Evolutionary conservation across 2,888 invertebrate species (phyloP).

Genomic region (Drosophila nigricruria): DNA sequence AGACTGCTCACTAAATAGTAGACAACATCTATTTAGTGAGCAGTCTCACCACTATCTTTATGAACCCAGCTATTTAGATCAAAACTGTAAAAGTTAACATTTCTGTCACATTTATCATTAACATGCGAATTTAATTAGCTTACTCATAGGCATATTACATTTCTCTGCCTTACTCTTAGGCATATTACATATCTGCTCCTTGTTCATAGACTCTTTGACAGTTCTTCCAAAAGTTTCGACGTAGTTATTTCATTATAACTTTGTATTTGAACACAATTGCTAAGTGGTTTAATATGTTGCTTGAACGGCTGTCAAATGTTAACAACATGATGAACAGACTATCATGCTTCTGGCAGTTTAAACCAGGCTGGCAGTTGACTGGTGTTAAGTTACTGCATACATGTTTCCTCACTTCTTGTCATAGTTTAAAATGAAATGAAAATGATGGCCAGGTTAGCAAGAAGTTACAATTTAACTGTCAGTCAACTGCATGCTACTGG

Average conservation of each 20-base stretch:
- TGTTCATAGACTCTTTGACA: background rate
- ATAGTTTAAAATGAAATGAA: background rate
- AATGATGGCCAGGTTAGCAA: background rate
- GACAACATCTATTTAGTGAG: too few relatives aligned
- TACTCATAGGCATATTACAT: background rate
- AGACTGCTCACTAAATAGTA: too few relatives aligned
- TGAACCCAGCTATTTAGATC: too few relatives aligned
- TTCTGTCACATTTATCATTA: background rate
- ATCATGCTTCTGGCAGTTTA: background rate
- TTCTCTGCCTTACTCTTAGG: background rate
- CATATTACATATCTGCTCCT: background rate
- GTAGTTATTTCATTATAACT: background rate
- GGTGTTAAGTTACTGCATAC: background rate
- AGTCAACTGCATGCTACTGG: background rate
- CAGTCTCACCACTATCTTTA: too few relatives aligned
- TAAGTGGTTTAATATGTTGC: background rate
- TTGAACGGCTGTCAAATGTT: slow-evolving; percentile 3
- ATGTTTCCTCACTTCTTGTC: background rate
- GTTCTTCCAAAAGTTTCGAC: background rate
- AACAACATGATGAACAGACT: too few relatives aligned
- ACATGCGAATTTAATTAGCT: background rate
- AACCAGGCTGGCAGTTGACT: background rate
- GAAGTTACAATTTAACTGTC: background rate
- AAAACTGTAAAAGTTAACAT: background rate
- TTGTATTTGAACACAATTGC: background rate